A percentile compares a stretch with the other conserved stretches of the same genome.
Evolutionary conservation across 2,113 vertebrate species (phyloP).

Genomic region (Lampris incognitus): DNA sequence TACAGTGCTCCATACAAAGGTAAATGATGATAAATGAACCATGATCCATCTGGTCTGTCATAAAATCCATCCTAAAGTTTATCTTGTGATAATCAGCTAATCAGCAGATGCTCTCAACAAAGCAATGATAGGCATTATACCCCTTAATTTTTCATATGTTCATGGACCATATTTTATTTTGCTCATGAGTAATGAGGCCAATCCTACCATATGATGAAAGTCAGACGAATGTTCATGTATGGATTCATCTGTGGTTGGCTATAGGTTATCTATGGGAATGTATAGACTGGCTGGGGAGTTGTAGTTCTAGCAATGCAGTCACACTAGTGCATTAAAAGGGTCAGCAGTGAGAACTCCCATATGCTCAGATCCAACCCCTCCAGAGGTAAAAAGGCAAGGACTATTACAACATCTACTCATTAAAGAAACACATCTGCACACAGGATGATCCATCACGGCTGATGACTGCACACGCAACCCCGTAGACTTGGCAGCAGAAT

Average conservation of each 20-base stretch:
- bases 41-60: constrained; percentile 42
- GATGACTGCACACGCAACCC: constrained; percentile 16
- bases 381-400: constrained; percentile 28
- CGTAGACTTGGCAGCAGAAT: constrained; percentile 18
- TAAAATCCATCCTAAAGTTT: constrained; percentile 59
- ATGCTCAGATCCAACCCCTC: constrained; percentile 34
- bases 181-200: constrained; percentile 36
- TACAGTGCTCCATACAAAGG: constrained; percentile 15
- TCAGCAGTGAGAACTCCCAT: constrained; percentile 31
- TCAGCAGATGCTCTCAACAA: constrained; percentile 49
- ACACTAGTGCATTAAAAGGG: constrained; percentile 37
- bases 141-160: constrained; percentile 45
- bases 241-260: constrained; percentile 8
- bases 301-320: not conserved
- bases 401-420: constrained; percentile 40
- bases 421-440: constrained; percentile 43
- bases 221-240: constrained; percentile 40
- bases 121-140: constrained; percentile 42
- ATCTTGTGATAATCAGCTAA: constrained; percentile 61
- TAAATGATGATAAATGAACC: constrained; percentile 47
- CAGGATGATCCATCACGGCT: constrained; percentile 31
- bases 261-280: constrained; percentile 42
- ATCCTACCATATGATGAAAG: constrained; percentile 32
- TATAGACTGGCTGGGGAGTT: constrained; percentile 26
- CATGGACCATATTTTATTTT: constrained; percentile 13